Percentiles rank a stretch among this genome's conserved stretches.
Conservation (phyloP, 2,888 invertebrate genomes). For the Gerris lacustris region DNA sequence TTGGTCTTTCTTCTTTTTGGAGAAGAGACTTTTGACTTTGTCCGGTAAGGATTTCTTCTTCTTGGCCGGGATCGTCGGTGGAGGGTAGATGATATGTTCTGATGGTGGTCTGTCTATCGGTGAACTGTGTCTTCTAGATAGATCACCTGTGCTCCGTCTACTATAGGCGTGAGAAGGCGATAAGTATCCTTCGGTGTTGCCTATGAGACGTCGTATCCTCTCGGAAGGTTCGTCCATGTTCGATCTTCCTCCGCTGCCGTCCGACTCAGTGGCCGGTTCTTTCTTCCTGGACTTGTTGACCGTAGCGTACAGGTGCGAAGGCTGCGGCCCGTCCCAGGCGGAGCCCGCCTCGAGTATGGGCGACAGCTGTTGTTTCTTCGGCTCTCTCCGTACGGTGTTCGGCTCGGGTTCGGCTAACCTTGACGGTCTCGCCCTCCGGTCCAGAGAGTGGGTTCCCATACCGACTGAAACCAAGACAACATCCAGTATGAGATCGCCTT, state of each 20-base stretch:
- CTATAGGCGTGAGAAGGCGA: background rate
- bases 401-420: background rate
- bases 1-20: slow-evolving; percentile 7
- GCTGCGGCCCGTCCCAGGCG: background rate
- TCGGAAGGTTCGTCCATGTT: background rate
- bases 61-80: background rate
- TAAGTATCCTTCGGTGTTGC: background rate
- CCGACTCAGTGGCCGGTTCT: background rate
- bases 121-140: background rate
- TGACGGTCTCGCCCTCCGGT: background rate
- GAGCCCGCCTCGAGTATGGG: slow-evolving; percentile 4
- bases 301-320: slow-evolving; percentile 1
- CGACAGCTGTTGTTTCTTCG: slow-evolving; percentile 5
- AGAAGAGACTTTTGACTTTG: slow-evolving; percentile 5
- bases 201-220: slow-evolving; percentile 5
- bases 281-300: slow-evolving; percentile 4
- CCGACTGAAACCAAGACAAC: slow-evolving; percentile 1
- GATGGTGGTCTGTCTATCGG: background rate
- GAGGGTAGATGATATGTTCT: background rate
- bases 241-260: background rate
- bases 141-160: background rate
- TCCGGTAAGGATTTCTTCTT: slow-evolving; percentile 8
- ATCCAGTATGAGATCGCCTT: no score
- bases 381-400: slow-evolving; percentile 4
- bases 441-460: slow-evolving; percentile 5